Base-by-base conservation (phyloP, 2,113 vertebrate genomes). In the Telmatochromis bifrenatus region DNA sequence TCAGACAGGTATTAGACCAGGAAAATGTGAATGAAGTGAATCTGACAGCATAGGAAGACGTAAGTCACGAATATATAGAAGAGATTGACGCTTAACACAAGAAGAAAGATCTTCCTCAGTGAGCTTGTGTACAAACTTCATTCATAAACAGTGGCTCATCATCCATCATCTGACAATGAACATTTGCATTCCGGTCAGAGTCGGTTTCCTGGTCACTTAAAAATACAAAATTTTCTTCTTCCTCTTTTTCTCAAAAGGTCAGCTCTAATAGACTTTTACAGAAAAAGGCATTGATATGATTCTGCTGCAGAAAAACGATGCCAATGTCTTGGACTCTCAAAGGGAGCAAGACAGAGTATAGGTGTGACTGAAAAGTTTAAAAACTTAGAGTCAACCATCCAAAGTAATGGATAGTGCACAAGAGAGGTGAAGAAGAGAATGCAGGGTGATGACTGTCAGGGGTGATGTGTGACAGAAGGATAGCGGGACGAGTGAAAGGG, bases 11-110 rank as follows among this genome's bases (percentile, higher is more conserved):
- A 26, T 70, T 26, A 45, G 39, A 73, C 13, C 68, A 26, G 39
- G 13, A 45, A 26, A 47, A 42, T 73, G 13, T 47, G 68, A 73
- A 47, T 45, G 39, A 28, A 26, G 68, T 45, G 8, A 73, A 45
- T 75, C 14, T 75, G 39, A 47, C 68, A 28, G 23, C 39, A 47
- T 1, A 10, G 39, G 2, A 73, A 26, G 2, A 73, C 1, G 2
- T 15, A 26, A 26, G 68, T 1, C 68, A 45, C 8, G 0, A 28
- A 73, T 17, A 11, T 39, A 39, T 39, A 39, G 62, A 68, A 21
- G 19, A 42, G 21, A 75, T 26, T 0, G 14, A 75, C 0, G 6
- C 1, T 5, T 45, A 26, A 47, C 39, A 47, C 14, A 26, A 73
- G 14, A 73, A 2, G 68, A 47, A 26, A 47, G 68, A 73, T 47